These are phyloP conservation scores for Axis porcinus DNA, from an alignment of 2,113 vertebrate genomes.

Conservation along the genomic window DNA sequence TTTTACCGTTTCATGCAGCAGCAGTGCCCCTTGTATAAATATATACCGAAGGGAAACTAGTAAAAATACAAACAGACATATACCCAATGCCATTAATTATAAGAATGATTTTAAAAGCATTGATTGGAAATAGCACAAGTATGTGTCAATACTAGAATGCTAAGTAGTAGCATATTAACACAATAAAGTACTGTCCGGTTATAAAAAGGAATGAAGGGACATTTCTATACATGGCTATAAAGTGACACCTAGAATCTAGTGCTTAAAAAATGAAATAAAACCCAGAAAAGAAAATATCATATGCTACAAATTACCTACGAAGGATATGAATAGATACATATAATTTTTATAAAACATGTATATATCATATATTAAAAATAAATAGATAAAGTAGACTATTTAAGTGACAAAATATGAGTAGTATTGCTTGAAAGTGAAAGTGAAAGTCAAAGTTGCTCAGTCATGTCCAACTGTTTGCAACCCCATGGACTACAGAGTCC, in stretches of 20 bases:
- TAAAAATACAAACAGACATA: background rate
- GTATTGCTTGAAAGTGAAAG: background rate
- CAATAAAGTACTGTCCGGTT: background rate
- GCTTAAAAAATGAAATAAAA: background rate
- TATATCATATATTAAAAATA: background rate
- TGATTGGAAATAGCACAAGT: background rate
- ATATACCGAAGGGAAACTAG: background rate
- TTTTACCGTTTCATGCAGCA: background rate
- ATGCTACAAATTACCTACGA: background rate
- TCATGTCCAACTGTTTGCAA: background rate
- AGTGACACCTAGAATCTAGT: background rate
- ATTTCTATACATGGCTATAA: background rate
- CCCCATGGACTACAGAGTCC: background rate
- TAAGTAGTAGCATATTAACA: background rate
- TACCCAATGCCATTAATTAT: background rate
- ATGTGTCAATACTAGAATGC: background rate
- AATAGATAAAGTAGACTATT: background rate
- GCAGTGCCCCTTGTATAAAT: background rate
- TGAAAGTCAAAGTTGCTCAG: background rate
- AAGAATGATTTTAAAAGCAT: background rate
- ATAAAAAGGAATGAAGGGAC: background rate
- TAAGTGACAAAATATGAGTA: background rate
- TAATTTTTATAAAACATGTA: background rate
- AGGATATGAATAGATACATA: background rate
- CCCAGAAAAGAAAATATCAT: background rate